phyloP scores from a whole-genome alignment of 2,888 invertebrate genomes.

The Agapostemon virescens region DNA sequence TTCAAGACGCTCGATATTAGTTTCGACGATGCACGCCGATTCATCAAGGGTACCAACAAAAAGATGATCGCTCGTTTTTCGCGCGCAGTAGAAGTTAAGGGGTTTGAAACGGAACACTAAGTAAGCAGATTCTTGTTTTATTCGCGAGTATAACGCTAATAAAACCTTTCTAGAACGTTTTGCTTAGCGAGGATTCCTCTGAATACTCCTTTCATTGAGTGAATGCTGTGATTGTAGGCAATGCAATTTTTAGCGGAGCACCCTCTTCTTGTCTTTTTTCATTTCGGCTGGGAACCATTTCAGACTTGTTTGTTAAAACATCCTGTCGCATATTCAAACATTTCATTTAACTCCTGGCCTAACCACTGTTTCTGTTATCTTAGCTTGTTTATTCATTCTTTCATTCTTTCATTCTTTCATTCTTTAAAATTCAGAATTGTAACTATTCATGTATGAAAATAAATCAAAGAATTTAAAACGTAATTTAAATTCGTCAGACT shows the following conservation, averaged over 20 bases:
- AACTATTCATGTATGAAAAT: too few relatives aligned
- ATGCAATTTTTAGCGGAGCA: conserved; percentile 26
- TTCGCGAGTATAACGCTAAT: conserved; percentile 23
- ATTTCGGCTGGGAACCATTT: background rate
- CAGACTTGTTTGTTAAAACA: background rate
- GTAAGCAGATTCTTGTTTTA: conserved; percentile 55
- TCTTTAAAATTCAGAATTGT: too few relatives aligned
- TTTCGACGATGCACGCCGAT: conserved; percentile 32
- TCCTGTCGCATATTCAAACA: background rate
- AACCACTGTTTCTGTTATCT: background rate
- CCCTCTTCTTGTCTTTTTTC: conserved; percentile 20
- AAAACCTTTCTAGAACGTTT: conserved; percentile 51
- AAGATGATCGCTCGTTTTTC: conserved; percentile 43
- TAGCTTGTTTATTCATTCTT: background rate
- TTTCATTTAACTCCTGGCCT: background rate
- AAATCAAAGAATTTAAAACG: too few relatives aligned
- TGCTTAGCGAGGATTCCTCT: conserved; percentile 46
- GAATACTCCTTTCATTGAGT: conserved; percentile 62
- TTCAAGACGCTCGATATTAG: conserved; percentile 43
- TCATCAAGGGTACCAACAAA: conserved; percentile 39
- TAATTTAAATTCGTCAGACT: too few relatives aligned
- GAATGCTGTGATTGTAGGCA: conserved; percentile 55
- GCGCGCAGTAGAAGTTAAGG: conserved; percentile 28
- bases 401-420: too few relatives aligned
- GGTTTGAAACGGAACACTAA: conserved; percentile 60